Evolutionary conservation across 2,797 vertebrate species (phyloP), one percentile per base, ranked within the genome.

Genomic region (Glossophaga mutica): DNA sequence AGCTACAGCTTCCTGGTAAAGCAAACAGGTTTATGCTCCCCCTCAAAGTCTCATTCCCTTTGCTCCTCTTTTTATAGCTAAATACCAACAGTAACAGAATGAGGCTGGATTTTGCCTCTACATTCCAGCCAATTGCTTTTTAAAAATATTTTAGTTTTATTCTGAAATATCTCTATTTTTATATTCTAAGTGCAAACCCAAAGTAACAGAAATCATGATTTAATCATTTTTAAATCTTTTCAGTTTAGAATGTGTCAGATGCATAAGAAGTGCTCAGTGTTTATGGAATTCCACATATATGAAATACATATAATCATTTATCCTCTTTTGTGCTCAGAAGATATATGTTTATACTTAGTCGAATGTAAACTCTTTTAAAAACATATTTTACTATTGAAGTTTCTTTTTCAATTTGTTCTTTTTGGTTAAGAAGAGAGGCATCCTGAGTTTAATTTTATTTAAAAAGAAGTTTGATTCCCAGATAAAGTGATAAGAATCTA

Each of bases 361-460:
- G 79, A 88, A 73, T 57, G 39, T 19, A 81, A 76, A 90, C 39
- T 65, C 19, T 4, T 5, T 79, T 87, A 39, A 39, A 39, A 89
- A 50, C 44, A 32, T 71, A 6, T 81, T 89, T 87, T 77, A 48
- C 5, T 81, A 52, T 3, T 67, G 21, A 73, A 74, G 68, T 86
- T 86, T 37, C 65, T 57, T 82, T 93, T 93, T 84, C 42, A 94
- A 52, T 14, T 57, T 87, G 2, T 44, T 74, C 46, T 67, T 90
- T 86, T 55, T 32, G 21, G 7, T 76, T 96, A 71, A 67, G 18
- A 90, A 91, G 55, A 73, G 6, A 78, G 76, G 0, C 5, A 92
- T 39, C 68, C 14, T 73, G 26, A 77, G 14, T 87, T 94, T 73
- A 57, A 90, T 78, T 83, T 89, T 73, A 62, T 81, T 37, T 42